A percentile compares a stretch with the other conserved stretches of the same genome.
Conservation (phyloP, 2,113 vertebrate species). For the Erinaceus europaeus region DNA sequence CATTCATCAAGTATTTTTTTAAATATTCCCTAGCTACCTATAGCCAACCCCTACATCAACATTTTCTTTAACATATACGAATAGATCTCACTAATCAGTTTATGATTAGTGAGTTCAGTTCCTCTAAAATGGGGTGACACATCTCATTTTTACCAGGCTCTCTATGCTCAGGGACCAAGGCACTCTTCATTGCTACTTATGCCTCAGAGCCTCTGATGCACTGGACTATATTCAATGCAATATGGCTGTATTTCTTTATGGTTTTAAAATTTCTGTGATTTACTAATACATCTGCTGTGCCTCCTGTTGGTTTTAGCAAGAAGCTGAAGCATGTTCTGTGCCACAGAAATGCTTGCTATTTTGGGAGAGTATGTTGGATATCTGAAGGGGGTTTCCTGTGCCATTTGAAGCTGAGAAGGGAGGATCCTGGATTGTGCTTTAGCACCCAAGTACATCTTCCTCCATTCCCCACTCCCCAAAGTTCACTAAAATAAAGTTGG, state of each 20-base stretch:
- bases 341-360: constrained; percentile 56
- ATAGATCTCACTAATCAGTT: background rate
- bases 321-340: constrained; percentile 23
- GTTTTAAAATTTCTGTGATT: constrained; percentile 45
- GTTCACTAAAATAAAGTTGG: constrained; percentile 59
- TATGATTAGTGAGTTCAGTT: background rate
- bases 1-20: background rate
- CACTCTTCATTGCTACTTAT: background rate
- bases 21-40: background rate
- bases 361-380: constrained; percentile 47
- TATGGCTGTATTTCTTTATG: constrained; percentile 18
- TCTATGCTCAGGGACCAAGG: background rate
- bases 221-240: background rate
- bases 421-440: constrained; percentile 43
- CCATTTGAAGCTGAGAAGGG: constrained; percentile 57
- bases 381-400: constrained; percentile 54
- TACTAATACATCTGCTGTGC: constrained; percentile 66
- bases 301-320: constrained; percentile 63
- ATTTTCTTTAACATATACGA: background rate
- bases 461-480: background rate
- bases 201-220: background rate
- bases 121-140: background rate
- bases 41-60: background rate
- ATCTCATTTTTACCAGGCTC: background rate
- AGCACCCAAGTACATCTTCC: background rate